Percentiles rank a stretch among this genome's conserved stretches.
phyloP scores from a whole-genome alignment of 2,888 invertebrate genomes.

The Pyrochroa serraticornis region DNA sequence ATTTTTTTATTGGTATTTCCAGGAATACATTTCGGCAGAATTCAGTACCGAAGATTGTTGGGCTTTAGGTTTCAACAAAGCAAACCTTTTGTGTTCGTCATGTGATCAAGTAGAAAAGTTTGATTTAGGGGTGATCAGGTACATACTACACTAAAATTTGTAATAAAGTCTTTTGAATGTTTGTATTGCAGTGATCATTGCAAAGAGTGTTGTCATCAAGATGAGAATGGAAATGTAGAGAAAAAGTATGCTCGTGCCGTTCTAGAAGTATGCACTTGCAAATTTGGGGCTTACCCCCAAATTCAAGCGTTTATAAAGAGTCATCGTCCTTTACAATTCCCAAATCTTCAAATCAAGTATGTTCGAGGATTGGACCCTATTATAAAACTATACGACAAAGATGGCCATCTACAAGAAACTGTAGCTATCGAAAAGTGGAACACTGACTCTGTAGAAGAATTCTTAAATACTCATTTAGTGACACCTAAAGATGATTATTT shows the following conservation, averaged over 20 bases:
- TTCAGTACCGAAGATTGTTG: slow-evolving; percentile 84
- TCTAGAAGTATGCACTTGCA: slow-evolving; percentile 96
- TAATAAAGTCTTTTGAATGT: slow-evolving; percentile 2
- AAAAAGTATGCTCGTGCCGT: slow-evolving; percentile 90
- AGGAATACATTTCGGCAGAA: slow-evolving; percentile 32
- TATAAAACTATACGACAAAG: slow-evolving; percentile 86
- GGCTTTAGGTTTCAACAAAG: slow-evolving; percentile 82
- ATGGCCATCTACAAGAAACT: slow-evolving; percentile 82
- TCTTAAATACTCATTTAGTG: slow-evolving; percentile 85
- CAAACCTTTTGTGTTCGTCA: slow-evolving; percentile 84
- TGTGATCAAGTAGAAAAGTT: slow-evolving; percentile 85
- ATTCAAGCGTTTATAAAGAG: slow-evolving; percentile 98
- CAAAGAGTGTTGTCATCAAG: slow-evolving; percentile 79
- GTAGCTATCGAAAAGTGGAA: slow-evolving; percentile 98
- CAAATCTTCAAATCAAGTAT: slow-evolving; percentile 90
- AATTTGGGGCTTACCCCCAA: slow-evolving; percentile 97
- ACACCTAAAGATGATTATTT: slow-evolving; percentile 65
- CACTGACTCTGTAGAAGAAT: slow-evolving; percentile 96
- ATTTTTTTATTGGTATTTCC: background rate
- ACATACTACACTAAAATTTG: slow-evolving; percentile 37
- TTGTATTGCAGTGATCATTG: slow-evolving; percentile 66
- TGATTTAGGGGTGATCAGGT: slow-evolving; percentile 69
- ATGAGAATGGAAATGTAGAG: slow-evolving; percentile 67
- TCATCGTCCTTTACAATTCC: slow-evolving; percentile 86
- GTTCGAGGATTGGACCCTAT: slow-evolving; percentile 93